These are phyloP conservation scores for Acrocyrtus sp. DNA, from an alignment of 2,888 invertebrate species.

Conservation along the genomic window DNA sequence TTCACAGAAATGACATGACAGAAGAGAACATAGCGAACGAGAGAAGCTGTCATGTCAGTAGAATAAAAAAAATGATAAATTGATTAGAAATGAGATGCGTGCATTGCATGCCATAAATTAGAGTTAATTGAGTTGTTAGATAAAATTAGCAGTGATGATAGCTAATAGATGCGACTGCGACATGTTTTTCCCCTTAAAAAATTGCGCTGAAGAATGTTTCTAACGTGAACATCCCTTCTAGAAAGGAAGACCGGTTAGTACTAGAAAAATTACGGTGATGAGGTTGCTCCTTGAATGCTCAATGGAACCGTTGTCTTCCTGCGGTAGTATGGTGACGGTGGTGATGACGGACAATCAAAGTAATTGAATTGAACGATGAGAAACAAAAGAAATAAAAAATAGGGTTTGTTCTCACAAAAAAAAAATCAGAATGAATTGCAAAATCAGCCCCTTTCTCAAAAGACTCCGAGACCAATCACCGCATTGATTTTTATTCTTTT, in stretches of 20 bases:
- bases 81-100: constrained; percentile 18
- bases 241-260: background rate
- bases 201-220: background rate
- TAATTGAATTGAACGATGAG: background rate
- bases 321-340: too few relatives aligned
- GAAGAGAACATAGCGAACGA: background rate
- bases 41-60: background rate
- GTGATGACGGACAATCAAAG: background rate
- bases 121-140: constrained; percentile 41
- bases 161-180: background rate
- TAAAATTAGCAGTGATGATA: background rate
- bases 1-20: constrained; percentile 20
- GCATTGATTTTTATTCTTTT: background rate
- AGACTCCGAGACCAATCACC: background rate
- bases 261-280: background rate
- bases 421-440: background rate
- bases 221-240: background rate
- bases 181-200: background rate
- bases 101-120: constrained; percentile 37
- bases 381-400: background rate
- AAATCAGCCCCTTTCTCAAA: too few relatives aligned
- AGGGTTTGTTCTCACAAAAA: too few relatives aligned
- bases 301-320: background rate
- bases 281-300: background rate
- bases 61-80: constrained; percentile 20